Base-by-base conservation (phyloP, 2,113 vertebrate genomes). In the Baryphthengus martii region DNA sequence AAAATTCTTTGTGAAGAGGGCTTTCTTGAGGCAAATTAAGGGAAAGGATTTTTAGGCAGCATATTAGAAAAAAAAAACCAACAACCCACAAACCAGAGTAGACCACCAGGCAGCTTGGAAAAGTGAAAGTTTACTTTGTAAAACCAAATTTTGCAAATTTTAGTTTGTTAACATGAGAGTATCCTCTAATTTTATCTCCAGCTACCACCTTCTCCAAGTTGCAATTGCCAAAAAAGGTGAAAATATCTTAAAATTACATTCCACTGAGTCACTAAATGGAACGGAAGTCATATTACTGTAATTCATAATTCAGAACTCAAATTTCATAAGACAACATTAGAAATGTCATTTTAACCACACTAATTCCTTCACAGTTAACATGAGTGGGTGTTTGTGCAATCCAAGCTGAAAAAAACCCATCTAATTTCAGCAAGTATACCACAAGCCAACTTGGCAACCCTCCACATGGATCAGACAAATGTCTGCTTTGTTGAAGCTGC, bases 391-490 rank as follows among this genome's bases (percentile, higher is more conserved):
- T 97, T 98, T 98, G 93, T 90, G 97, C 97, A 97, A 97, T 96
- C 95, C 97, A 98, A 98, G 98, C 98, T 98, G 96, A 94, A 90
- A 97, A 97, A 97, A 81, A 95, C 94, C 94, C 95, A 96, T 98
- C 98, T 97, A 96, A 98, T 97, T 98, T 98, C 98, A 98, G 97
- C 97, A 97, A 88, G 75, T 86, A 80, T 62, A 92, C 79, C 40
- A 93, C 97, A 98, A 98, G 98, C 98, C 98, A 97, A 98, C 90
- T 98, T 98, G 98, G 98, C 98, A 78, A 8, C 65, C 88, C 94
- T 98, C 98, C 98, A 98, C 92, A 13, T 95, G 96, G 97, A 98
- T 97, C 97, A 94, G 97, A 98, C 98, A 98, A 98, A 94, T 89
- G 96, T 96, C 97, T 98, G 97, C 98, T 98, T 96, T 98, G 98